Base-by-base conservation (phyloP, 2,797 vertebrate species). In the Acipenser ruthenus region DNA sequence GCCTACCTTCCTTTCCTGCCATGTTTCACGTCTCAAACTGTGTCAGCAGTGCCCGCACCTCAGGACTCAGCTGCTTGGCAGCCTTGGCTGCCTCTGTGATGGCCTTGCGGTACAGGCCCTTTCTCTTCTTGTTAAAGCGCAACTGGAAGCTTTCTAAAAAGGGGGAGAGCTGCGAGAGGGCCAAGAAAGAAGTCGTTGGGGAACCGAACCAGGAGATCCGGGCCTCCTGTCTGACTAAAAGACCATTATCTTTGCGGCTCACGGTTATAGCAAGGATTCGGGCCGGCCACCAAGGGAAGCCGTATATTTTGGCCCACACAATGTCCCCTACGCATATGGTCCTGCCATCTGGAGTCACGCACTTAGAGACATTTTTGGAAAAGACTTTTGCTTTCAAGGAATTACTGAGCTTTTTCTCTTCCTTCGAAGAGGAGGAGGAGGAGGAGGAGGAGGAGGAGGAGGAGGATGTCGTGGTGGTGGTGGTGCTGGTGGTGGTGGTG, bases 221-320 rank as follows among this genome's bases (percentile, higher is more conserved):
- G 13, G 95, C 95, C 86, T 99, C 96, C 91, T 97, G 95, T 72
- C 90, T 89, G 69, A 93, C 92, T 67, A 95, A 86, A 70, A 95
- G 88, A 74, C 94, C 95, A 0, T 87, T 95, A 86, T 96, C 94
- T 76, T 93, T 93, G 11, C 93, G 93, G 65, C 92, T 93, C 83
- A 98, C 89, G 12, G 93, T 95, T 80, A 98, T 96, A 72, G 89
- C 88, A 10, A 97, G 91, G 73, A 99, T 92, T 15, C 94, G 93
- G 47, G 95, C 96, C 12, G 96, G 96, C 96, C 96, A 99, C 96
- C 96, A 99, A 53, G 96, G 95, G 79, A 97, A 99, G 79, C 96
- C 96, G 48, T 96, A 96, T 74, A 99, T 98, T 90, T 99, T 99
- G 62, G 96, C 96, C 96, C 96, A 99, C 52, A 99, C 96, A 75